A percentile compares a stretch with the other conserved stretches of the same genome.
Evolutionary conservation across 2,113 vertebrate species (phyloP).

Genomic region (Indicator maculatus): DNA sequence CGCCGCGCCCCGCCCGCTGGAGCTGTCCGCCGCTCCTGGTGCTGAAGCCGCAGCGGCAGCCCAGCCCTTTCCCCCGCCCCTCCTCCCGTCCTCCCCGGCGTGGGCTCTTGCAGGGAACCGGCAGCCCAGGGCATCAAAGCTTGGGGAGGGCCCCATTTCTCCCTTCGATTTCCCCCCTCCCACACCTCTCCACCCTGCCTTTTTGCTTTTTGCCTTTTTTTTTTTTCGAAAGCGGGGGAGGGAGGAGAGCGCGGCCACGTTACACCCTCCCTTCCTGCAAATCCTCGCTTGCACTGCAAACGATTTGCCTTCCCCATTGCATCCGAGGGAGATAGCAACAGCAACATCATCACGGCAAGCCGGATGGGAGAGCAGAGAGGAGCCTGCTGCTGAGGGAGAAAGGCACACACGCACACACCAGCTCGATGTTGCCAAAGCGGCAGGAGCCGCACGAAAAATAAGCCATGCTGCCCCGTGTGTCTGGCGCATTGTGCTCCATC

Average conservation of each 20-base stretch:
- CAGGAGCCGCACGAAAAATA: slow-evolving; percentile 47
- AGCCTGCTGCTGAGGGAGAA: slow-evolving; percentile 53
- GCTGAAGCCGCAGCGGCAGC: slow-evolving; percentile 54
- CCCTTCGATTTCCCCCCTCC: neutral
- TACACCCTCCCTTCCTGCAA: slow-evolving; percentile 58
- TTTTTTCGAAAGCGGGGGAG: neutral
- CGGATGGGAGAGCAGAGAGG: slow-evolving; percentile 54
- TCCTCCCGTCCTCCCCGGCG: neutral
- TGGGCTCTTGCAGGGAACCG: slow-evolving; percentile 28
- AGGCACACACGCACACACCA: slow-evolving; percentile 13
- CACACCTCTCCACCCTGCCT: neutral
- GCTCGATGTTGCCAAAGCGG: slow-evolving; percentile 45
- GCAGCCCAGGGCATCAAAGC: slow-evolving; percentile 1
- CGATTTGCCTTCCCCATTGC: slow-evolving; percentile 65
- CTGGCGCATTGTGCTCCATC: slow-evolving; percentile 60
- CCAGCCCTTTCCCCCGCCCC: slow-evolving; percentile 7
- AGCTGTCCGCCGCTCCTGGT: neutral
- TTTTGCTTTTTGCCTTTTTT: neutral
- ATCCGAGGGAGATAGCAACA: slow-evolving; percentile 71
- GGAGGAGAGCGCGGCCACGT: slow-evolving; percentile 28
- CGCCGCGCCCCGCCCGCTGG: neutral
- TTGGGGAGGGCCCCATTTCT: slow-evolving; percentile 1
- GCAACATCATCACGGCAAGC: slow-evolving; percentile 67
- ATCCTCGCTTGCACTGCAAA: slow-evolving; percentile 65
- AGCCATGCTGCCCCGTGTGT: slow-evolving; percentile 44